A percentile compares a stretch with the other conserved stretches of the same genome.
These are phyloP conservation scores for Triplophysa siluroides DNA, from an alignment of 2,113 vertebrate species.

Conservation along the genomic window DNA sequence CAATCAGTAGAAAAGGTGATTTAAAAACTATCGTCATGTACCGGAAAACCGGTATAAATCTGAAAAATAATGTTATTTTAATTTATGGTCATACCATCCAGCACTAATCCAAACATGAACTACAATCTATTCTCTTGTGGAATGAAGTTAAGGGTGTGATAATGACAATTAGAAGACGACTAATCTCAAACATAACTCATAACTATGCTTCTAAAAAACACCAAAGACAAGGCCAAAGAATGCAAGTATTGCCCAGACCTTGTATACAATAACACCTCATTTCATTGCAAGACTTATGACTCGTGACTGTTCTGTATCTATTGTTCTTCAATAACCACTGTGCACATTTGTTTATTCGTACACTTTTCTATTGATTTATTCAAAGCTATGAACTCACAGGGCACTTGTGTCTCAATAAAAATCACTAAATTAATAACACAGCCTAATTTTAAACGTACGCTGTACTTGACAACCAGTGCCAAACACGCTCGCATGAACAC, in stretches of 20 bases:
- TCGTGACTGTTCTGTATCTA: background rate
- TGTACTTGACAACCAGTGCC: constrained; percentile 20
- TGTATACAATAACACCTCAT: background rate
- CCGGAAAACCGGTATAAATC: no score
- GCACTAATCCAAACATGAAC: no score
- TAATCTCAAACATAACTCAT: background rate
- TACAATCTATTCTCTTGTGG: background rate
- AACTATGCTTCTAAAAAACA: background rate
- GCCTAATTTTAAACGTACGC: background rate
- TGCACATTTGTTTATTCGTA: background rate
- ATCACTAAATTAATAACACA: constrained; percentile 14
- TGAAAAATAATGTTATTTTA: no score
- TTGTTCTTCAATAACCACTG: background rate
- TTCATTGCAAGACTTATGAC: background rate
- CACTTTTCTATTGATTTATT: background rate
- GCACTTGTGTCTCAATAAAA: constrained; percentile 2
- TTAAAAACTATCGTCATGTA: no score
- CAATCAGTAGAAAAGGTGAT: no score
- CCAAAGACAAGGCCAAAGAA: background rate
- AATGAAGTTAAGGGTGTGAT: background rate
- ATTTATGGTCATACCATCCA: no score
- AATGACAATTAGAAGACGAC: background rate
- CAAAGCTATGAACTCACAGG: background rate
- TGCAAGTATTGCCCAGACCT: background rate
- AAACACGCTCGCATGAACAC: background rate